A percentile compares a stretch with the other conserved stretches of the same genome.
These are phyloP conservation scores for Asteroscopus sphinx DNA, from an alignment of 2,888 invertebrate species.

Conservation along the genomic window DNA sequence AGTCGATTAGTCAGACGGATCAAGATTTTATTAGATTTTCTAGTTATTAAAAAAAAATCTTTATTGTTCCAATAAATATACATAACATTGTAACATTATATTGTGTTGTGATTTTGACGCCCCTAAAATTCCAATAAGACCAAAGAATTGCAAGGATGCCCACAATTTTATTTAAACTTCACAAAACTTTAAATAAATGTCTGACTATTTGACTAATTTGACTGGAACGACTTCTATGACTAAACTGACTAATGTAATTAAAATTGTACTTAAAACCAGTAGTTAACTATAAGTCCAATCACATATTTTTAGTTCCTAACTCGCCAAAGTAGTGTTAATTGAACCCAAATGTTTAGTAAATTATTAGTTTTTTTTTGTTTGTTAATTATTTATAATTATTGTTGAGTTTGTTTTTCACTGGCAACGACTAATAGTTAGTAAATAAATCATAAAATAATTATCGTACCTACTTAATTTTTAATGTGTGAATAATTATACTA, in stretches of 20 bases:
- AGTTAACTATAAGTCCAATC: constrained; percentile 37
- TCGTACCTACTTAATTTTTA: constrained; percentile 46
- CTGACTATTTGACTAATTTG: constrained; percentile 22
- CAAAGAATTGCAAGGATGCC: not conserved
- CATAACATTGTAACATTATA: too few species aligned
- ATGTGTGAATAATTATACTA: constrained; percentile 45
- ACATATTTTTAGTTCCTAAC: constrained; percentile 62
- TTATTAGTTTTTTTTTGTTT: constrained; percentile 45
- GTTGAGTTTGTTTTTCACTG: constrained; percentile 54
- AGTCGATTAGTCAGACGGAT: constrained; percentile 30
- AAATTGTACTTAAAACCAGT: constrained; percentile 5
- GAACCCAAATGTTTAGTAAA: constrained; percentile 54
- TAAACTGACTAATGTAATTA: constrained; percentile 22
- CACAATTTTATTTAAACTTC: not conserved
- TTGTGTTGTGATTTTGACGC: too few species aligned
- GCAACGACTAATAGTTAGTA: constrained; percentile 54
- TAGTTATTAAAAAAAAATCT: too few species aligned
- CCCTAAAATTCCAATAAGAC: too few species aligned
- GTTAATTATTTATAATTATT: constrained; percentile 60
- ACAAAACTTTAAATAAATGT: not conserved
- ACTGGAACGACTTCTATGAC: constrained; percentile 7
- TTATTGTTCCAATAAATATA: too few species aligned
- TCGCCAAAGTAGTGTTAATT: constrained; percentile 60
- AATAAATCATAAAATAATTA: constrained; percentile 35
- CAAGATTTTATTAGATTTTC: not conserved